These are phyloP conservation scores for Argyra leucocephala DNA, from an alignment of 2,888 invertebrate species.

Conservation along the genomic window DNA sequence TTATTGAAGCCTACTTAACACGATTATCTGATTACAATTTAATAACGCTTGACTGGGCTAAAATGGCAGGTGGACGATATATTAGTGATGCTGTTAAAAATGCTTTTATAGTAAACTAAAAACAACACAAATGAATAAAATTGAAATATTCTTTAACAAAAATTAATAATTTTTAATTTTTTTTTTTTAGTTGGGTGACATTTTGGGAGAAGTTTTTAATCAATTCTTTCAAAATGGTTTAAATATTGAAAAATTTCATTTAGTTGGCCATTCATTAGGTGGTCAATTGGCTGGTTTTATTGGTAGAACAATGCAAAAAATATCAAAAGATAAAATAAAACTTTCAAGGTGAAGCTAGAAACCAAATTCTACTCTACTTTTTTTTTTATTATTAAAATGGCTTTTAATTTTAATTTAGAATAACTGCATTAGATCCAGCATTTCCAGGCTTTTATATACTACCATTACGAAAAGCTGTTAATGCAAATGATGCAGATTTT, in stretches of 20 bases:
- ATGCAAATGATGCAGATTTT: constrained; percentile 45
- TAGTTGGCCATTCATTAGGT: constrained; percentile 27
- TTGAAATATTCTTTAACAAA: background rate
- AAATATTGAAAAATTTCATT: constrained; percentile 21
- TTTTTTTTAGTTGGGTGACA: constrained; percentile 9
- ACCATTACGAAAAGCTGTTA: constrained; percentile 34
- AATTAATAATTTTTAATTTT: background rate
- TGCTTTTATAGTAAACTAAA: constrained; percentile 18
- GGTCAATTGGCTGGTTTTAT: constrained; percentile 24
- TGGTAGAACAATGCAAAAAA: constrained; percentile 20
- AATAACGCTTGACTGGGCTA: constrained; percentile 23
- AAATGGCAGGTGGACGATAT: constrained; percentile 24
- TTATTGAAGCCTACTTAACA: constrained; percentile 23
- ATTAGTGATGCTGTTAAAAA: constrained; percentile 23
- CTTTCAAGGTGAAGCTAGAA: constrained; percentile 18
- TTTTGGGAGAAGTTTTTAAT: constrained; percentile 7
- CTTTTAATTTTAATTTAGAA: constrained; percentile 13
- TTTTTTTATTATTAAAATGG: too few relatives aligned
- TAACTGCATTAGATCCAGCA: constrained; percentile 26
- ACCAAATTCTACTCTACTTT: too few relatives aligned
- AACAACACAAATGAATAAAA: background rate
- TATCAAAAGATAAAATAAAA: constrained; percentile 19
- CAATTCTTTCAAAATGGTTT: constrained; percentile 23
- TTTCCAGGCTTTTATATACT: constrained; percentile 24
- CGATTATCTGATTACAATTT: constrained; percentile 22